Conservation (phyloP, 23 tunicate genomes). For the Styela clava region DNA sequence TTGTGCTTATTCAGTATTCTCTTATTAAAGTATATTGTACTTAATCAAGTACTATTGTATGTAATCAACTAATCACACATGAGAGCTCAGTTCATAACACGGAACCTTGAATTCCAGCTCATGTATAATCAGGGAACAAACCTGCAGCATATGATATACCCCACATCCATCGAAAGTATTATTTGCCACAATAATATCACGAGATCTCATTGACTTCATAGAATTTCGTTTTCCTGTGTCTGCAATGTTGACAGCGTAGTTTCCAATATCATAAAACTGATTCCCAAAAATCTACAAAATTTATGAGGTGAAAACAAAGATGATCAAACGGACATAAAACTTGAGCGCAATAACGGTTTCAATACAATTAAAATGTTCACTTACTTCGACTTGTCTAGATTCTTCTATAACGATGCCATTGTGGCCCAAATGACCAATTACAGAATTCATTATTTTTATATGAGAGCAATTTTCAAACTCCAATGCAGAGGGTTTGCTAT, state of each 20-base stretch:
- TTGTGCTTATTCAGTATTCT: too few species aligned
- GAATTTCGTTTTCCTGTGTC: not conserved
- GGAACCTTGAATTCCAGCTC: too few species aligned
- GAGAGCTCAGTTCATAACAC: too few species aligned
- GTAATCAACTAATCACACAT: too few species aligned
- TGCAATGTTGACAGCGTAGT: conserved; percentile 24
- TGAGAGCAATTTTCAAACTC: conserved; percentile 8
- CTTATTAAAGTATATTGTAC: too few species aligned
- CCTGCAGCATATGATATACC: conserved; percentile 41
- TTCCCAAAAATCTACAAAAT: conserved; percentile 25
- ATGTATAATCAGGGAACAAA: too few species aligned
- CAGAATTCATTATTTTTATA: conserved; percentile 22
- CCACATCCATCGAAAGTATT: conserved; percentile 56
- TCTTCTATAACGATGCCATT: not conserved
- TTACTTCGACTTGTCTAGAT: not conserved
- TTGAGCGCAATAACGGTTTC: too few species aligned
- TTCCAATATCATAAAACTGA: conserved; percentile 37
- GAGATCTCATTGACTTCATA: not conserved
- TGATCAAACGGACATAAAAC: not conserved
- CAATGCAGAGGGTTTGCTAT: conserved; percentile 28
- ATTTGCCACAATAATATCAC: conserved; percentile 4
- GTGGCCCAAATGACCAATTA: conserved; percentile 38
- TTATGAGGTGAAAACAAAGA: not conserved
- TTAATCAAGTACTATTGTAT: too few species aligned
- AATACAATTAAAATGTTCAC: too few species aligned